Conservation (phyloP, 2,888 invertebrate species). For the Chromoteleia sp. region DNA sequence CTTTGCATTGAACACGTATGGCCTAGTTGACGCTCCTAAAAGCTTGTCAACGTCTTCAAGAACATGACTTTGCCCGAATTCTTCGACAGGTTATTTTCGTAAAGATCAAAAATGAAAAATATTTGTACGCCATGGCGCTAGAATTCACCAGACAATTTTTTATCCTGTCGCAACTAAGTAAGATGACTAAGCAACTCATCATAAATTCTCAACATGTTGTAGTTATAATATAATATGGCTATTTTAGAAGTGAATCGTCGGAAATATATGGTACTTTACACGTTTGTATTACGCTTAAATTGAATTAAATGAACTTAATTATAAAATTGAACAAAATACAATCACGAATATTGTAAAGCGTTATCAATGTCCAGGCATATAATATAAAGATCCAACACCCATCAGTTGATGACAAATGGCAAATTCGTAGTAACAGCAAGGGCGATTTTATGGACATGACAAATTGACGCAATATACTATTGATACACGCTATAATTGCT, state of each 20-base stretch:
- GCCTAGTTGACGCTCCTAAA: background rate
- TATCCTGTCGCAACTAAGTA: conserved; percentile 38
- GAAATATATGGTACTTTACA: background rate
- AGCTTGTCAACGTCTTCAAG: background rate
- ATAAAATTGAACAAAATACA: background rate
- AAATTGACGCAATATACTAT: conserved; percentile 64
- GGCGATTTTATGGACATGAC: conserved; percentile 55
- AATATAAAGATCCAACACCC: conserved; percentile 13
- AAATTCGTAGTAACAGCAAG: conserved; percentile 28
- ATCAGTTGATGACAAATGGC: conserved; percentile 59
- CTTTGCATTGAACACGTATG: background rate
- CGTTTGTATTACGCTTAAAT: background rate
- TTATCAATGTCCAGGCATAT: background rate
- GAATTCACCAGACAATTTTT: conserved; percentile 57
- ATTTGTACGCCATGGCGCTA: conserved; percentile 48
- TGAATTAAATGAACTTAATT: too few relatives aligned
- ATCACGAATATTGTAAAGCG: background rate
- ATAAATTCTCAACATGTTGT: conserved; percentile 12
- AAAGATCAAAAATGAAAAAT: conserved; percentile 41
- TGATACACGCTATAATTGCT: conserved; percentile 59
- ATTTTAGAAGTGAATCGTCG: conserved; percentile 11
- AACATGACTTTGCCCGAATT: conserved; percentile 6
- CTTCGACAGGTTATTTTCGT: conserved; percentile 32
- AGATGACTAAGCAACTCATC: conserved; percentile 46
- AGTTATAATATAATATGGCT: conserved; percentile 2